phyloP scores from a whole-genome alignment of 1,140 invertebrate species.

The Drosophila dunni region DNA sequence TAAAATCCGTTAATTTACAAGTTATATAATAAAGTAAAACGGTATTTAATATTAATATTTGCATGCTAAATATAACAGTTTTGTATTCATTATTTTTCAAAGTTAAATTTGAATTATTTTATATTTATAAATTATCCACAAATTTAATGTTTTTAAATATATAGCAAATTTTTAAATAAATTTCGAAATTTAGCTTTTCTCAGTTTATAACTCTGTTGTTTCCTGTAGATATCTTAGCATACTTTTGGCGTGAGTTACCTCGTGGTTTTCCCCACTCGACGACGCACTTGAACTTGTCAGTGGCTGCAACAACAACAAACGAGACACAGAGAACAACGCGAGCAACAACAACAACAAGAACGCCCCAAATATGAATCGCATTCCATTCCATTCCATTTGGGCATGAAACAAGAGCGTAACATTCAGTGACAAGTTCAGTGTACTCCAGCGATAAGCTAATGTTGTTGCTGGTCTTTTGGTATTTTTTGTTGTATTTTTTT shows the following conservation, averaged over 20 bases:
- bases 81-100: no score
- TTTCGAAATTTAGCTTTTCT: neutral
- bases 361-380: constrained; percentile 63
- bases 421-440: constrained; percentile 57
- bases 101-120: no score
- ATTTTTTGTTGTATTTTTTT: neutral
- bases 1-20: no score
- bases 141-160: no score
- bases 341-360: constrained; percentile 49
- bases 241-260: constrained; percentile 52
- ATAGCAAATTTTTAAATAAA: neutral
- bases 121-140: no score
- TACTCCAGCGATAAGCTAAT: constrained; percentile 73
- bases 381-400: constrained; percentile 15
- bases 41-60: no score
- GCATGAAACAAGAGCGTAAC: constrained; percentile 18
- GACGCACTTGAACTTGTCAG: constrained; percentile 5
- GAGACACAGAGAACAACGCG: neutral
- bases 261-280: neutral
- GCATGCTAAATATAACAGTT: no score
- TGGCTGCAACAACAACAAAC: constrained; percentile 23
- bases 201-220: neutral
- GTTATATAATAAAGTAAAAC: no score
- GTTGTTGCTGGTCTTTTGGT: constrained; percentile 41
- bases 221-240: constrained; percentile 49